These are phyloP conservation scores for Silurus lanzhouensis DNA, from an alignment of 2,797 vertebrate genomes.

Conservation along the genomic window DNA sequence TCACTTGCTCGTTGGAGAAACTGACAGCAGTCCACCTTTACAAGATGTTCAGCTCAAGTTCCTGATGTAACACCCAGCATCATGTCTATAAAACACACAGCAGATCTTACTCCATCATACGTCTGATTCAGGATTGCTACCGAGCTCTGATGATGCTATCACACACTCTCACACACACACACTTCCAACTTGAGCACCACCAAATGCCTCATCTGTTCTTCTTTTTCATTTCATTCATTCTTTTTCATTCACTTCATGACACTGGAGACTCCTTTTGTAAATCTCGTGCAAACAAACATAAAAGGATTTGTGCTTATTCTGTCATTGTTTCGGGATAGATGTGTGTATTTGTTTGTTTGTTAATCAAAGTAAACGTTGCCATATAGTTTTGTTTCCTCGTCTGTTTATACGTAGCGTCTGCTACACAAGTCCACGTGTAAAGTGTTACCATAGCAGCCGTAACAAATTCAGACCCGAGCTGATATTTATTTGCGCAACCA, in stretches of 20 bases:
- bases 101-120: background rate
- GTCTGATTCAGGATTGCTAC: background rate
- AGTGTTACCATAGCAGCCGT: background rate
- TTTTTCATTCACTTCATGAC: background rate
- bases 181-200: no score
- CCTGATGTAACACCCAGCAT: conserved; percentile 1
- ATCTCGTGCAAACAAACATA: background rate
- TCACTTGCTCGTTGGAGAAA: background rate
- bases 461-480: background rate
- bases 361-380: background rate
- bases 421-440: background rate
- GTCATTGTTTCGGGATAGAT: no score
- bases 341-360: no score
- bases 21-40: conserved; percentile 28
- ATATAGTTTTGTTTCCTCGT: background rate
- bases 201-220: no score
- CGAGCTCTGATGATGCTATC: background rate
- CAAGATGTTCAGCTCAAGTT: conserved; percentile 14
- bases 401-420: background rate
- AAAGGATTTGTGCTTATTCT: no score
- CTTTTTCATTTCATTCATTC: no score
- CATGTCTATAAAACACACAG: conserved; percentile 5
- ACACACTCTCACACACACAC: no score
- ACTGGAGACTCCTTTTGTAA: background rate
- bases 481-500: background rate